Conservation (phyloP, 2,113 vertebrate genomes). For the Mobula hypostoma region DNA sequence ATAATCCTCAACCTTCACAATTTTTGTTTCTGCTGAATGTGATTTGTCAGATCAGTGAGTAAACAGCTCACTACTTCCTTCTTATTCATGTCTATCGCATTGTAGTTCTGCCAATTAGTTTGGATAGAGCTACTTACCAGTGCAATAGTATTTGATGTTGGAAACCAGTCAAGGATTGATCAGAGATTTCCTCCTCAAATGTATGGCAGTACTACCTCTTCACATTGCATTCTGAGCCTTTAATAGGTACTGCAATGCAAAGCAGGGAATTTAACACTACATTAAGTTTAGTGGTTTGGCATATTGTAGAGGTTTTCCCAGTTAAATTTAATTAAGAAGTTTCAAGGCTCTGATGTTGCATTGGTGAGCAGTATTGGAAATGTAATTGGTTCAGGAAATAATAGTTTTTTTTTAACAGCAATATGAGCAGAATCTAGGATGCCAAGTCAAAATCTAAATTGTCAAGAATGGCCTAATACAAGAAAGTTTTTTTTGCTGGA, state of each 20-base stretch:
- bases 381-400: conserved; percentile 18
- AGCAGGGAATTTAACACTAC: conserved; percentile 20
- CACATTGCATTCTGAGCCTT: background rate
- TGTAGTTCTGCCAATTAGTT: conserved; percentile 34
- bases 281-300: conserved; percentile 29
- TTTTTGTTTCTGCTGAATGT: conserved; percentile 29
- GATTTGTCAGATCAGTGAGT: conserved; percentile 27
- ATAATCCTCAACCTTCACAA: conserved; percentile 29
- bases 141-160: conserved; percentile 33
- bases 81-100: background rate
- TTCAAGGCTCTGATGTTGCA: background rate
- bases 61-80: conserved; percentile 3
- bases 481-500: background rate
- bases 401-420: background rate
- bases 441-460: conserved; percentile 6
- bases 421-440: background rate
- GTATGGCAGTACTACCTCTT: background rate
- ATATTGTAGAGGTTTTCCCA: conserved; percentile 16
- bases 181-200: conserved; percentile 5
- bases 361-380: background rate
- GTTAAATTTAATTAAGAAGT: conserved; percentile 33
- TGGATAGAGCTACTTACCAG: conserved; percentile 30
- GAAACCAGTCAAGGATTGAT: conserved; percentile 34
- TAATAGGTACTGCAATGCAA: background rate
- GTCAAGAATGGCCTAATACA: background rate